These are phyloP conservation scores for Phodopus roborovskii DNA, from an alignment of 2,113 vertebrate species.

Conservation along the genomic window DNA sequence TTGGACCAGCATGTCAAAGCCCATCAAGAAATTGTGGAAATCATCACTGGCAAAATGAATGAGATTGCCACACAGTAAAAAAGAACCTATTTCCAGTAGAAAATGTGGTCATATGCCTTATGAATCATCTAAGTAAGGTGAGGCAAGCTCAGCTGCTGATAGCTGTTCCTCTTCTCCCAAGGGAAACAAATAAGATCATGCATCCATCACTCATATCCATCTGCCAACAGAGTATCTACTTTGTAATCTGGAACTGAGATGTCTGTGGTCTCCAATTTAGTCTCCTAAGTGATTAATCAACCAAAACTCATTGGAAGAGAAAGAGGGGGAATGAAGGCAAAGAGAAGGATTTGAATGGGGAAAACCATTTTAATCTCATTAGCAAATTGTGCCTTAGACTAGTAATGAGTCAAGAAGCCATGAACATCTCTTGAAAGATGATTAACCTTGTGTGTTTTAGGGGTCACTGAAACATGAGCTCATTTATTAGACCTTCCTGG, in stretches of 20 bases:
- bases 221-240: background rate
- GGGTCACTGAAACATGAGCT: slow-evolving; percentile 71
- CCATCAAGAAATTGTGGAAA: slow-evolving; percentile 42
- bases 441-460: slow-evolving; percentile 80
- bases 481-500: slow-evolving; percentile 67
- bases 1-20: background rate
- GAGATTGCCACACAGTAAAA: background rate
- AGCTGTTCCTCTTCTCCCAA: background rate
- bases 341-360: slow-evolving; percentile 48
- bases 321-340: background rate
- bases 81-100: background rate
- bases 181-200: rapidly evolving
- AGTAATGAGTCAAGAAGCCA: slow-evolving; percentile 72
- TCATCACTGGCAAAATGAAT: slow-evolving; percentile 41
- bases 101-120: background rate
- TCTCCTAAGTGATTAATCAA: slow-evolving; percentile 58
- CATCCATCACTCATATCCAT: background rate
- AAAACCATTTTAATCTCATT: slow-evolving; percentile 78
- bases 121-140: background rate
- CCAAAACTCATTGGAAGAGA: slow-evolving; percentile 36
- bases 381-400: slow-evolving; percentile 70
- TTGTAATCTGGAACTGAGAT: background rate
- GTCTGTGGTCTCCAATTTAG: background rate
- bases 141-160: background rate
- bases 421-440: slow-evolving; percentile 64